Evolutionary conservation across 2,888 invertebrate species (phyloP).

Genomic region (Amitus sp.): DNA sequence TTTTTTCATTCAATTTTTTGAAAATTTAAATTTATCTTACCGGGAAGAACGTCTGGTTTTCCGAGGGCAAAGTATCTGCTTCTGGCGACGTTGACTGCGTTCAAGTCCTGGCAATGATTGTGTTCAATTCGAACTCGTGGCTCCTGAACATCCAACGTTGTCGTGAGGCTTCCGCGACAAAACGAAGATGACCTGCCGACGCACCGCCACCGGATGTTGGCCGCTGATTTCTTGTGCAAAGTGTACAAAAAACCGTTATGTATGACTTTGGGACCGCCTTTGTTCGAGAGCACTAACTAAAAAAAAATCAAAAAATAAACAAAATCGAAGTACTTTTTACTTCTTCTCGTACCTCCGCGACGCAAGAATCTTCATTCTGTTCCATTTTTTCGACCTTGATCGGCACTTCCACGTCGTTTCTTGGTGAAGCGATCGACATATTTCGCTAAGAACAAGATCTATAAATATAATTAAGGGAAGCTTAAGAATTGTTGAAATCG

Average conservation of each 20-base stretch:
- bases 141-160: conserved; percentile 59
- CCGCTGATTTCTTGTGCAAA: conserved; percentile 65
- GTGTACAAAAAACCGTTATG: conserved; percentile 67
- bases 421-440: no score
- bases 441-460: no score
- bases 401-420: no score
- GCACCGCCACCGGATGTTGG: conserved; percentile 66
- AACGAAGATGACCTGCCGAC: conserved; percentile 63
- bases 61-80: conserved; percentile 53
- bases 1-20: no score
- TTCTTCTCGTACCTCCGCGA: no score
- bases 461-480: no score
- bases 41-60: conserved; percentile 39
- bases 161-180: conserved; percentile 66
- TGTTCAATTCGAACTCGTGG: conserved; percentile 64
- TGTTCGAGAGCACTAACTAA: conserved; percentile 64
- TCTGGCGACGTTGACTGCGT: conserved; percentile 63
- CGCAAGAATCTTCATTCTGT: no score
- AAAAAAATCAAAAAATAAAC: no score
- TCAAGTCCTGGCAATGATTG: conserved; percentile 65
- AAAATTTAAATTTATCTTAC: conserved; percentile 12
- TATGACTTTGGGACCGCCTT: conserved; percentile 67
- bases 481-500: no score
- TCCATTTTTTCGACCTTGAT: no score
- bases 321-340: no score